Base-by-base conservation (phyloP, 1,140 invertebrate genomes). In the Mactra quadrangularis region DNA sequence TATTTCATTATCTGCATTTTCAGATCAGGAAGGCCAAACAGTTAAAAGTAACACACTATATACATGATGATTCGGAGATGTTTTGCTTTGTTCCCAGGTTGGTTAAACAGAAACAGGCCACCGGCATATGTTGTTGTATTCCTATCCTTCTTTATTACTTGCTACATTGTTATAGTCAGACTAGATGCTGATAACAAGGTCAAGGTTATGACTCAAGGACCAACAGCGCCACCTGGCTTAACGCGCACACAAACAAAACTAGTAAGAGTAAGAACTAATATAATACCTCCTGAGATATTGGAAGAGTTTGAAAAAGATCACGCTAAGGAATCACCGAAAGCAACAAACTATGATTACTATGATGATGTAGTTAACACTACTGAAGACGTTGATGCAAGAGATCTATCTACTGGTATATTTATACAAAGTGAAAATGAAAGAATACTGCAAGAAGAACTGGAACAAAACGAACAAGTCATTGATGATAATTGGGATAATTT, bases 151-250 rank as follows among this genome's bases (percentile, higher is more conserved):
- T 68, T 79, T 29, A 55, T 68, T 17, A 15, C 57, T 31, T 53
- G 47, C n/a, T 79, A 66, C 33, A 27, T 76, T 17, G 33, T 79
- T 22, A 79, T 79, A 27, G 29, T 55, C 6, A 66, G 64, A 57
- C 47, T 68, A 1, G 60, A 79, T n/a, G 17, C 50, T 19, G 7
- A 25, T 17, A 50, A 68, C 27, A 25, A 31, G 33, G 62, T 55
- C 6, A 19, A 31, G 15, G 17, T n/a, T 2, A 68, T 13, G n/a
- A 6, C 29, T 13, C 7, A 38, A 3, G 25, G 17, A 22, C 6
- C 68, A n/a, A 25, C 1, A 0, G 3, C 64, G 47, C 22, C 47
- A 57, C 13, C 17, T 11, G 13, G 2, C 11, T 33, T 35, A 50
- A 22, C 57, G 4, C 41, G 29, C 1, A 38, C 62, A 9, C 6